Evolutionary conservation across 1,140 invertebrate genomes (phyloP).

Genomic region (Atta colombica): DNA sequence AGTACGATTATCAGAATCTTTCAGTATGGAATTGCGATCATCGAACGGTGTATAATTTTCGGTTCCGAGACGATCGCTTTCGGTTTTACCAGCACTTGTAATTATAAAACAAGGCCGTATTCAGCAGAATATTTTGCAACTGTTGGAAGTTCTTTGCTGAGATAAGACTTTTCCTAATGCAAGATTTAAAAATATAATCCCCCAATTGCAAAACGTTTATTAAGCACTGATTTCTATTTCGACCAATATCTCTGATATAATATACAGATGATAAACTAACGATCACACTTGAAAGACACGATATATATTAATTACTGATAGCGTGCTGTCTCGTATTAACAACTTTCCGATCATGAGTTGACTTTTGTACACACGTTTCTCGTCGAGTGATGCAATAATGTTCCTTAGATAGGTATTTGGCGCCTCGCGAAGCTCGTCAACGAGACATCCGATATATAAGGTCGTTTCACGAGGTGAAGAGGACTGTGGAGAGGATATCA

Average conservation of each 20-base stretch:
- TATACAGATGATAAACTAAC: no score
- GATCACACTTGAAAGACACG: not conserved
- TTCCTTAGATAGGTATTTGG: constrained; percentile 19
- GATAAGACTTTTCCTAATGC: no score
- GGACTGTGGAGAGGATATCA: constrained; percentile 34
- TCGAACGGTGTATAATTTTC: no score
- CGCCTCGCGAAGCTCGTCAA: not conserved
- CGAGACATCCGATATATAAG: not conserved
- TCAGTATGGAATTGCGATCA: no score
- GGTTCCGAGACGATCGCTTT: not conserved
- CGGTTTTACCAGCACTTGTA: not conserved
- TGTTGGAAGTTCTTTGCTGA: no score
- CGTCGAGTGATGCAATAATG: constrained; percentile 18
- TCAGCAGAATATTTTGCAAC: no score
- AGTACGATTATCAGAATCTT: not conserved
- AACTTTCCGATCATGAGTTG: not conserved
- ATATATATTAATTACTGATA: not conserved
- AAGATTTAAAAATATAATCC: no score
- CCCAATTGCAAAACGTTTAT: no score
- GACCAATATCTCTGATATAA: no score
- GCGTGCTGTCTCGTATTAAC: not conserved
- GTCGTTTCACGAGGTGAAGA: not conserved
- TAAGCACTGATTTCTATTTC: no score
- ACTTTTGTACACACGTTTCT: constrained; percentile 8
- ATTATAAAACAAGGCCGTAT: not conserved